phyloP scores from a whole-genome alignment of 2,888 invertebrate genomes.

The Zelleria hepariella region DNA sequence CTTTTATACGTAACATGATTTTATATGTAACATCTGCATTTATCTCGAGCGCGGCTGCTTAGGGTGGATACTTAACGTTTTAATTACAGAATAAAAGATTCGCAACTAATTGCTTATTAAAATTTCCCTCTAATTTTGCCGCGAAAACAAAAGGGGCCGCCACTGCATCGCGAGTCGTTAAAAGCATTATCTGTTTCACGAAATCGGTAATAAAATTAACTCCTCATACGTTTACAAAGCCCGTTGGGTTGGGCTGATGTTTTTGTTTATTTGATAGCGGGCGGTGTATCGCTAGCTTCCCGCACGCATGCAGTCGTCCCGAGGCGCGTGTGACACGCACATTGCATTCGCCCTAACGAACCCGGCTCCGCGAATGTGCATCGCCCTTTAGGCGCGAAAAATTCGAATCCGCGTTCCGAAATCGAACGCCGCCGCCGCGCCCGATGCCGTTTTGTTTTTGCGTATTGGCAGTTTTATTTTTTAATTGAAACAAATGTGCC shows the following conservation, averaged over 20 bases:
- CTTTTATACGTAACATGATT: not conserved
- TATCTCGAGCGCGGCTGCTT: not conserved
- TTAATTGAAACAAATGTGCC: not conserved
- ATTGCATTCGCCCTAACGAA: constrained; percentile 28
- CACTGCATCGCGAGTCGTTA: constrained; percentile 2
- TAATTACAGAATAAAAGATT: not conserved
- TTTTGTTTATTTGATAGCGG: constrained; percentile 67
- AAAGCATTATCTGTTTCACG: constrained; percentile 29
- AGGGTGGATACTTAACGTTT: not conserved
- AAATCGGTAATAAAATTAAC: constrained; percentile 40
- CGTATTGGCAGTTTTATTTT: not conserved
- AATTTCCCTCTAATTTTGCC: not conserved
- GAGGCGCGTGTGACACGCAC: constrained; percentile 60
- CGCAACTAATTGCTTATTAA: not conserved
- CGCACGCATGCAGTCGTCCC: constrained; percentile 55
- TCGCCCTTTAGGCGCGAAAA: not conserved
- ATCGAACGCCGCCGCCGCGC: not conserved
- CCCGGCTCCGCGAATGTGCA: constrained; percentile 21
- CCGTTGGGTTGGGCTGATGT: constrained; percentile 25
- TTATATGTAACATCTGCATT: not conserved
- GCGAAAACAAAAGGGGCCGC: constrained; percentile 4
- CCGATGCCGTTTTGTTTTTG: not conserved
- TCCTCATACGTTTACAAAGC: constrained; percentile 3
- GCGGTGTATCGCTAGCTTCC: constrained; percentile 51
- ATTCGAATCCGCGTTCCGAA: constrained; percentile 1